A percentile compares a stretch with the other conserved stretches of the same genome.
phyloP scores from a whole-genome alignment of 2,888 invertebrate genomes.

The Orthosia incerta region DNA sequence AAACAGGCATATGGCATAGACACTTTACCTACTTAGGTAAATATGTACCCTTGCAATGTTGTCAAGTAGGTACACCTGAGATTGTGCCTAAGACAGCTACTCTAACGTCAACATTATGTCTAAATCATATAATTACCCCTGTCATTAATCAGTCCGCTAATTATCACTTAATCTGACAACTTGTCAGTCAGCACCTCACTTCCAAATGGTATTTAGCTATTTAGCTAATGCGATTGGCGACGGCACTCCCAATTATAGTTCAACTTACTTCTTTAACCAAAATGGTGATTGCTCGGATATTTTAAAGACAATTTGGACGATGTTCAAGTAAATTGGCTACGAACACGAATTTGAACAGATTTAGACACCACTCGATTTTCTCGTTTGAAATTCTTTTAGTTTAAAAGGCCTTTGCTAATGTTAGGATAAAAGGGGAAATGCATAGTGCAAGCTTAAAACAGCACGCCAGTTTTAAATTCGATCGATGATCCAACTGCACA shows the following conservation, averaged over 20 bases:
- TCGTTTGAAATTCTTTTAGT: slow-evolving; percentile 21
- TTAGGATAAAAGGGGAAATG: slow-evolving; percentile 3
- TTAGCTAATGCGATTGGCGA: slow-evolving; percentile 42
- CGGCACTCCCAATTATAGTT: slow-evolving; percentile 53
- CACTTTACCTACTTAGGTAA: not conserved
- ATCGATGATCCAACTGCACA: slow-evolving; percentile 6
- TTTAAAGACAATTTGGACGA: slow-evolving; percentile 58
- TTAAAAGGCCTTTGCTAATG: slow-evolving; percentile 17
- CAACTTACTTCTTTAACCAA: slow-evolving; percentile 52
- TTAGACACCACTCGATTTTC: slow-evolving; percentile 39
- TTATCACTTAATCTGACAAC: slow-evolving; percentile 52
- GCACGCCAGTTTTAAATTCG: slow-evolving; percentile 17
- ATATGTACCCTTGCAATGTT: not conserved
- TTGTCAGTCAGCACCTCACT: slow-evolving; percentile 37
- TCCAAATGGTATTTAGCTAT: slow-evolving; percentile 46
- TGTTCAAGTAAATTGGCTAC: slow-evolving; percentile 56
- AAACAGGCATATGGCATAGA: not conserved
- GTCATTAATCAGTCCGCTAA: slow-evolving; percentile 32
- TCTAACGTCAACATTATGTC: slow-evolving; percentile 20
- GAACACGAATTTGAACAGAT: slow-evolving; percentile 40
- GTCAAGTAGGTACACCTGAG: slow-evolving; percentile 19
- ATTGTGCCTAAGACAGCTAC: not conserved
- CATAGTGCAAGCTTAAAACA: slow-evolving; percentile 14
- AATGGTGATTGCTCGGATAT: slow-evolving; percentile 59
- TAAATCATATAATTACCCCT: slow-evolving; percentile 33